Evolutionary conservation across 2,888 invertebrate genomes (phyloP), one percentile per base, ranked within the genome.

Genomic region (Deroplatys truncata): DNA sequence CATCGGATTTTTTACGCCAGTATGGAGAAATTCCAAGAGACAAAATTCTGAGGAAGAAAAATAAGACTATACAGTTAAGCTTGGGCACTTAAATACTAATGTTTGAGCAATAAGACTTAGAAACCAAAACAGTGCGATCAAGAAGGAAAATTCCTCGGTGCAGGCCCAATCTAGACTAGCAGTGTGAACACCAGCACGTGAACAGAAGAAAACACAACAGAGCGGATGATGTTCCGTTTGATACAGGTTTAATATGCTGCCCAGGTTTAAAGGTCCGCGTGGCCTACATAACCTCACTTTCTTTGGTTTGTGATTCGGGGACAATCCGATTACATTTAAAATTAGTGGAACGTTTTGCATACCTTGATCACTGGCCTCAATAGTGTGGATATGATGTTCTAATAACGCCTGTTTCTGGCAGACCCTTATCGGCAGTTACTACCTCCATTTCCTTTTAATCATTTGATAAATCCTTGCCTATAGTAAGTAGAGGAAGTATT

Each of bases 301-400:
- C 87, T 87, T 35, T 87, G 87, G 87, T 87, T 82, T 87, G 87
- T 31, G 20, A 82, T 87, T 83, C 28, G 28, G 83, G 83, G 87
- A 16, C 83, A 87, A n/a, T 87, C 87, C 83, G 83, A 87, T 87
- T 87, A 87, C 87, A 87, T 87, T 82, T 43, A 28, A 87, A 87
- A 82, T 87, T 87, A 87, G 87, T 82, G 28, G 82, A 82, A 82
- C 56, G 56, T 72, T 72, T 72, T 72, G 56, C 56, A 72, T 72
- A 72, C 56, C 56, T 72, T 20, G 56, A 72, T 72, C 56, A 16
- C 5, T 72, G 56, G 7, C 56, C 56, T 72, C 56, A 20, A 20
- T 72, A 25, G 1, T 7, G 56, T 3, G 56, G 20, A 72, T 72
- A 72, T 56, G 5, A 56, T 72, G 20, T 20, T 72, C 56, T 72